phyloP scores from a whole-genome alignment of 2,797 vertebrate genomes.

The Selene dorsalis region DNA sequence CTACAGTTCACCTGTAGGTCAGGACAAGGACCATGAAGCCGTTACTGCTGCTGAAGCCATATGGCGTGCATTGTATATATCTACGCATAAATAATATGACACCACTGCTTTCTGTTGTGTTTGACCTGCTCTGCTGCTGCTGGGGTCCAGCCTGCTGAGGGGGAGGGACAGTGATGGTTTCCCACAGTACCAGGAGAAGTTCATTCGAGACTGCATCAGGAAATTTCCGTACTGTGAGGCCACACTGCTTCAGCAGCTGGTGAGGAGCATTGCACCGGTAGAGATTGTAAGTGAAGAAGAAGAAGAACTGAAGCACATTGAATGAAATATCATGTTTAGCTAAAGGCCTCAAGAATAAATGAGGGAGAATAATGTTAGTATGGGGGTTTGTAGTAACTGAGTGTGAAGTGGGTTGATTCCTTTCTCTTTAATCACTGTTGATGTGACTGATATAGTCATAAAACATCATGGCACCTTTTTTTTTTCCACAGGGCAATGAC shows the following conservation, averaged over 20 bases:
- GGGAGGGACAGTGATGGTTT: slow-evolving; percentile 89
- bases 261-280: slow-evolving; percentile 89
- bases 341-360: neutral
- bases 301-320: neutral
- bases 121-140: neutral
- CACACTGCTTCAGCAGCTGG: slow-evolving; percentile 91
- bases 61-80: too few relatives aligned
- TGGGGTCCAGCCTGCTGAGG: slow-evolving; percentile 82
- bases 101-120: neutral
- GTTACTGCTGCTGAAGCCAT: too few relatives aligned
- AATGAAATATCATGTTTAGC: neutral
- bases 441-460: neutral
- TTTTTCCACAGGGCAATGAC: slow-evolving; percentile 84
- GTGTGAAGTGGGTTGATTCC: too few relatives aligned
- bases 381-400: neutral
- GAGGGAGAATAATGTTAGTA: neutral
- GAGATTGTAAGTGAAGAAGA: slow-evolving; percentile 87
- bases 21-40: too few relatives aligned
- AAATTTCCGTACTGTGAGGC: slow-evolving; percentile 92
- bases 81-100: too few relatives aligned
- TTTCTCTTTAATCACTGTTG: neutral
- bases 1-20: too few relatives aligned
- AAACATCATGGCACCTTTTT: neutral
- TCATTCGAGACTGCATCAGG: slow-evolving; percentile 89
- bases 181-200: slow-evolving; percentile 89